Base-by-base conservation (phyloP, 2,797 vertebrate genomes). In the Sebastes reedi region DNA sequence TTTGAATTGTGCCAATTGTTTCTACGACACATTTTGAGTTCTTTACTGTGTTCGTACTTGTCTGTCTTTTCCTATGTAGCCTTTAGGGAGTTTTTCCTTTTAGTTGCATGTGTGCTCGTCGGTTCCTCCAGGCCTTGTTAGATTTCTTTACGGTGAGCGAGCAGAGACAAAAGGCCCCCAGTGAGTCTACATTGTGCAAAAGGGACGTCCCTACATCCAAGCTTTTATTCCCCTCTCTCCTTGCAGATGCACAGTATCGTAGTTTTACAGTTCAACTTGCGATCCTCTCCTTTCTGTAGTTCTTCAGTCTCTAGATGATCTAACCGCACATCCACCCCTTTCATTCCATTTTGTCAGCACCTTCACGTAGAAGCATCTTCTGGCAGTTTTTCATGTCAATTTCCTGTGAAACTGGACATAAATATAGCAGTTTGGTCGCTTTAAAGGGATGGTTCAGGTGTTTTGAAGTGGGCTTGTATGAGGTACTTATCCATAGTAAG, bases 131-230 rank as follows among this genome's bases (percentile, higher is more conserved):
- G 79, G 72, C 78, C 69, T 86, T 65, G 72, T 86, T 86, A 75
- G 69, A 78, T 83, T 81, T 36, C 4, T 52, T 76, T 65, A 82
- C n/a, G 39, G 79, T 77, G 82, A 87, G 72, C 1, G 64, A 85
- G 58, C 88, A 82, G 36, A 77, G 72, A 89, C 81, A 91, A 89
- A 92, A 90, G 60, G 56, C 16, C 70, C 77, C 72, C 3, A 1
- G 10, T 81, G 81, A 55, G 77, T 75, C 34, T 18, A 30, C 67
- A 42, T 5, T 58, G n/a, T 32, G 32, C 27, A 52, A 10, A 29
- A 29, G 5, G 7, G 29, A 60, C 18, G 16, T 65, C 60, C 60
- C 5, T 59, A 1, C 46, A 34, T 42, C 5, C 20, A 10, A 18
- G 65, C 18, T 4, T 29, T 22, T 25, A 9, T 56, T 29, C 54